Percentiles rank a stretch among this genome's conserved stretches.
These are phyloP conservation scores for Caprella mutica DNA, from an alignment of 2,888 invertebrate genomes.

Conservation along the genomic window DNA sequence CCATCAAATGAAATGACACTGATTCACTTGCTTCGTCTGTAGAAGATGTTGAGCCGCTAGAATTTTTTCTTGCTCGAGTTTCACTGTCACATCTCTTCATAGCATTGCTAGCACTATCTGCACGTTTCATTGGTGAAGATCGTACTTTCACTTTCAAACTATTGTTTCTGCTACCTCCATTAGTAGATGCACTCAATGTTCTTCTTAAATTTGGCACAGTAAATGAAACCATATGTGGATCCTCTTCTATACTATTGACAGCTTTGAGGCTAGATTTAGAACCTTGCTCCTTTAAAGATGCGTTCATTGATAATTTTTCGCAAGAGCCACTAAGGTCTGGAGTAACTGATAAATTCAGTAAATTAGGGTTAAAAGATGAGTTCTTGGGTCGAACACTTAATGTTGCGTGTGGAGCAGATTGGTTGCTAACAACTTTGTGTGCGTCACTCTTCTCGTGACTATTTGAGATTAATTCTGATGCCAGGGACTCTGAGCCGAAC, in stretches of 20 bases:
- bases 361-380: background rate
- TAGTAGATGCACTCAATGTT: constrained; percentile 23
- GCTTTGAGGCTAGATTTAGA: background rate
- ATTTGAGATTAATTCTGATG: constrained; percentile 51
- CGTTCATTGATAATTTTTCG: constrained; percentile 19
- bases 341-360: constrained; percentile 1
- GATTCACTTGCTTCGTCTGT: constrained; percentile 32
- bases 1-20: constrained; percentile 33
- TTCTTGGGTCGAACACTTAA: no score
- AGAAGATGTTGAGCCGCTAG: constrained; percentile 28
- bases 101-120: constrained; percentile 22
- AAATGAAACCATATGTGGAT: constrained; percentile 26
- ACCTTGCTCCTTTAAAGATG: constrained; percentile 2
- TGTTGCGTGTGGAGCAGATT: background rate
- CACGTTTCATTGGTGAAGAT: constrained; percentile 12
- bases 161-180: background rate
- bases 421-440: background rate
- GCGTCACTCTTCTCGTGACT: constrained; percentile 14
- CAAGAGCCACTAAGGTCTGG: constrained; percentile 23
- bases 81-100: constrained; percentile 25
- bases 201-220: constrained; percentile 27
- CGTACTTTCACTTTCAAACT: constrained; percentile 9
- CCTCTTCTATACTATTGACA: constrained; percentile 19
- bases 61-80: constrained; percentile 8
- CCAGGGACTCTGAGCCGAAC: constrained; percentile 67